Percentiles rank a stretch among this genome's conserved stretches.
phyloP scores from a whole-genome alignment of 2,113 vertebrate species.

The Gallinago media region DNA sequence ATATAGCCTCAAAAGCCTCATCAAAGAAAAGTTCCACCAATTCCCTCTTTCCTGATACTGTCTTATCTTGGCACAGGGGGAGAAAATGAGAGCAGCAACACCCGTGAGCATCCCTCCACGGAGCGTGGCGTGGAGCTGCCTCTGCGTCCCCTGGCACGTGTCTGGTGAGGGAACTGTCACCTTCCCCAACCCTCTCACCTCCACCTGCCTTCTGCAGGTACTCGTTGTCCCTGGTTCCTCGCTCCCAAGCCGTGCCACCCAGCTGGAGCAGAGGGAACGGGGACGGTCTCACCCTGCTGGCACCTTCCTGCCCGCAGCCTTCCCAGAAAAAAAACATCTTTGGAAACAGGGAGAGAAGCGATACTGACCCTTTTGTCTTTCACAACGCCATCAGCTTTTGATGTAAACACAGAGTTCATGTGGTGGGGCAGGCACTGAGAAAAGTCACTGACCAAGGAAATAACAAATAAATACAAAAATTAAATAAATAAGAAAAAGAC shows the following conservation, averaged over 20 bases:
- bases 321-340: not conserved
- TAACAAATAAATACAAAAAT: not conserved
- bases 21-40: not conserved
- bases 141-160: fast-evolving
- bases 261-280: not conserved
- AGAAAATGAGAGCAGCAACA: not conserved
- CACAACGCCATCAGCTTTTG: slow-evolving; percentile 10
- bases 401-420: slow-evolving; percentile 47
- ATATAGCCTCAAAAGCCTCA: not conserved
- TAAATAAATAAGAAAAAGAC: not conserved
- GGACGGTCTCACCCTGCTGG: not conserved
- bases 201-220: not conserved
- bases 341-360: not conserved
- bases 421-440: not conserved
- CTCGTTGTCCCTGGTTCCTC: not conserved
- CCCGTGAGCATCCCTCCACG: fast-evolving
- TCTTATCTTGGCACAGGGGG: not conserved
- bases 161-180: not conserved
- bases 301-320: not conserved
- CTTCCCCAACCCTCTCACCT: not conserved
- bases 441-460: slow-evolving; percentile 21
- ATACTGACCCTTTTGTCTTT: slow-evolving; percentile 6
- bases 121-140: fast-evolving
- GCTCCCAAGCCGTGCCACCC: fast-evolving
- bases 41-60: not conserved